A percentile compares a stretch with the other conserved stretches of the same genome.
phyloP scores from a whole-genome alignment of 2,888 invertebrate species.

The Panopea generosa region DNA sequence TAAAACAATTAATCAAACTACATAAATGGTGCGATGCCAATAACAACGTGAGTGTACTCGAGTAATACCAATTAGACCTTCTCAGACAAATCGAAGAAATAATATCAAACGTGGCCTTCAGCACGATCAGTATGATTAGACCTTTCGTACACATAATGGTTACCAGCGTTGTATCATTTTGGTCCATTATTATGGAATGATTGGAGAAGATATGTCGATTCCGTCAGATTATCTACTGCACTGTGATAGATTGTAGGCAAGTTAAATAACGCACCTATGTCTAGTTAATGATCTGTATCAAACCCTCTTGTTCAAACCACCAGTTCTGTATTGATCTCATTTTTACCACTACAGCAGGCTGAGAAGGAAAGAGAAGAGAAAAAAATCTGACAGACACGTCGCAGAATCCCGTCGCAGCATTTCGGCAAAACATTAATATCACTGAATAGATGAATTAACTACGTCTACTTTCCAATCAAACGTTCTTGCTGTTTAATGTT shows the following conservation, averaged over 20 bases:
- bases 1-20: too few species aligned
- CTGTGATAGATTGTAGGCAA: slow-evolving; percentile 8
- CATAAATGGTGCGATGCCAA: too few species aligned
- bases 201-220: neutral
- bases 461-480: slow-evolving; percentile 18
- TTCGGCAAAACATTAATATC: slow-evolving; percentile 19
- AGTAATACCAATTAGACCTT: too few species aligned
- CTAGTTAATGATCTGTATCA: slow-evolving; percentile 6
- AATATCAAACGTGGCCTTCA: too few species aligned
- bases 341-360: too few species aligned
- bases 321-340: too few species aligned
- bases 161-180: too few species aligned
- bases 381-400: slow-evolving; percentile 4
- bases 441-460: slow-evolving; percentile 18
- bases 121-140: too few species aligned
- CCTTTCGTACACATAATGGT: too few species aligned
- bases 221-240: neutral
- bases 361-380: neutral
- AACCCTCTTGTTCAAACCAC: neutral
- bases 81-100: too few species aligned
- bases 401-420: slow-evolving; percentile 13
- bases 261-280: slow-evolving; percentile 10
- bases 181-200: slow-evolving; percentile 12
- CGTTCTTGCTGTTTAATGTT: slow-evolving; percentile 1
- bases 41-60: too few species aligned